phyloP scores from a whole-genome alignment of 2,797 vertebrate genomes.

The Hypotaenidia okinawae region DNA sequence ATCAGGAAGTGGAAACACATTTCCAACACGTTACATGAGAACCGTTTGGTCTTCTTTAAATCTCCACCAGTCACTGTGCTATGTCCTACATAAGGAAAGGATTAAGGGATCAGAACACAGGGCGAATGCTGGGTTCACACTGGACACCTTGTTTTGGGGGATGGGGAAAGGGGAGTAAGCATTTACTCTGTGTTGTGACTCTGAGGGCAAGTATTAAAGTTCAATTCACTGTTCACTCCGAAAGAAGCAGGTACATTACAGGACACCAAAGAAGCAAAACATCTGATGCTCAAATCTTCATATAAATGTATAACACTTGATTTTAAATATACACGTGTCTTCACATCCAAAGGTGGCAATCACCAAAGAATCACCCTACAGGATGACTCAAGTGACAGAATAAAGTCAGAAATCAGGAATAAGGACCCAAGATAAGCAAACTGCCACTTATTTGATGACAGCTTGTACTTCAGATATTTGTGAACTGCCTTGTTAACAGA shows the following conservation, averaged over 20 bases:
- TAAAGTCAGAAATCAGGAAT: not conserved
- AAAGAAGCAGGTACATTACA: not conserved
- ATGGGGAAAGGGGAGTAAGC: not conserved
- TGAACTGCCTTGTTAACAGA: not conserved
- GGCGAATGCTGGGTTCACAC: not conserved
- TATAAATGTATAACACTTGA: not conserved
- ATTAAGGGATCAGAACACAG: slow-evolving; percentile 60
- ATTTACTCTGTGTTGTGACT: slow-evolving; percentile 15
- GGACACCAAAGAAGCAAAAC: not conserved
- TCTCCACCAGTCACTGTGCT: not conserved
- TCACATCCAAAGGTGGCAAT: not conserved
- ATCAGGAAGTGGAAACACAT: slow-evolving; percentile 54
- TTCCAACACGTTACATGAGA: slow-evolving; percentile 37
- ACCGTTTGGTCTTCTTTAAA: slow-evolving; percentile 32
- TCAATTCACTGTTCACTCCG: not conserved
- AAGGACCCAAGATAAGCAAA: not conserved
- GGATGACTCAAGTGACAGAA: not conserved
- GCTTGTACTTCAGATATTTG: not conserved
- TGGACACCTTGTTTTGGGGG: slow-evolving; percentile 17
- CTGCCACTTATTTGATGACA: not conserved
- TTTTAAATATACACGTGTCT: not conserved
- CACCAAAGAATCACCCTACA: not conserved
- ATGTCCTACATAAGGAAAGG: slow-evolving; percentile 48
- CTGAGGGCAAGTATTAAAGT: slow-evolving; percentile 56
- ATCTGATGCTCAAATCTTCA: not conserved